Evolutionary conservation across 2,797 vertebrate genomes (phyloP).

Genomic region (Pseudochirops corinnae): DNA sequence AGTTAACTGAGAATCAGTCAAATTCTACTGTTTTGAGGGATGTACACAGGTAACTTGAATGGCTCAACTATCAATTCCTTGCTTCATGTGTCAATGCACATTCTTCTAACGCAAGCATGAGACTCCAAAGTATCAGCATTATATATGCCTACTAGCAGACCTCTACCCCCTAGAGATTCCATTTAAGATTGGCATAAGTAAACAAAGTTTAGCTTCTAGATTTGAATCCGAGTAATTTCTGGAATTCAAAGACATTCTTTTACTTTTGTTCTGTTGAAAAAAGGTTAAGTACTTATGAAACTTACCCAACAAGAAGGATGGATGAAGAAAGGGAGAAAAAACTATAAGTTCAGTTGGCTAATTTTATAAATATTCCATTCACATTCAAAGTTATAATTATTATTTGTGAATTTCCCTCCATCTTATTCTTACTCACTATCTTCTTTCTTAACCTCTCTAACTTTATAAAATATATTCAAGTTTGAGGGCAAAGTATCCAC

Average conservation of each 20-base stretch:
- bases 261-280: slow-evolving; percentile 22
- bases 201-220: neutral
- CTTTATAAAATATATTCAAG: neutral
- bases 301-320: neutral
- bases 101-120: slow-evolving; percentile 27
- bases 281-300: slow-evolving; percentile 1
- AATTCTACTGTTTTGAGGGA: slow-evolving; percentile 35
- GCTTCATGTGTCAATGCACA: slow-evolving; percentile 15
- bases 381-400: neutral
- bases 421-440: neutral
- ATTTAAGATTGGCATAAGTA: slow-evolving; percentile 12
- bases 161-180: neutral
- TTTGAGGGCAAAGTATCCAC: neutral
- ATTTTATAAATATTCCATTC: neutral
- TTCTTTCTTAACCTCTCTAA: neutral
- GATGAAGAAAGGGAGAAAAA: slow-evolving; percentile 9
- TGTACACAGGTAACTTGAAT: neutral
- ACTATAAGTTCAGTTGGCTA: neutral
- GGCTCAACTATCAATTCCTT: neutral
- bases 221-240: slow-evolving; percentile 35
- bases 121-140: slow-evolving; percentile 16
- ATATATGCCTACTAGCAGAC: slow-evolving; percentile 10
- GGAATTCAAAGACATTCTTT: neutral
- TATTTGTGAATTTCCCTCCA: neutral
- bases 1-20: slow-evolving; percentile 36